These are phyloP conservation scores for Reticulitermes lucifugus DNA, from an alignment of 2,888 invertebrate genomes.

Conservation along the genomic window DNA sequence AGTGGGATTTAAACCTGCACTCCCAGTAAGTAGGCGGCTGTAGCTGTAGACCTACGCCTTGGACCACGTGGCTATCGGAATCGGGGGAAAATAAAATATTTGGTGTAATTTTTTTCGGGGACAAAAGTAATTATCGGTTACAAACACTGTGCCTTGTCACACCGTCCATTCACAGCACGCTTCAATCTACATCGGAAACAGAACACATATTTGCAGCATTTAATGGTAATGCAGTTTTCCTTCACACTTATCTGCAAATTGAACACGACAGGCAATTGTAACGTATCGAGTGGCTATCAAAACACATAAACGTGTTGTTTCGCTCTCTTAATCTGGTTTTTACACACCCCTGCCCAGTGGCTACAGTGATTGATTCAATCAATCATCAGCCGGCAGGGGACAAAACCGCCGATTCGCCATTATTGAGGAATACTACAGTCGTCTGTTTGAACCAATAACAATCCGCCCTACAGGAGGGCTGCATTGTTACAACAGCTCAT, in stretches of 20 bases:
- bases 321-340: conserved; percentile 12
- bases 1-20: too few species aligned
- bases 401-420: background rate
- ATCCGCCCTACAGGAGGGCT: background rate
- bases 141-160: too few species aligned
- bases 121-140: too few species aligned
- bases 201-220: background rate
- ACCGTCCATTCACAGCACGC: background rate
- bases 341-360: conserved; percentile 26
- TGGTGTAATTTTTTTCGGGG: too few species aligned
- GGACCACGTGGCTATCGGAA: too few species aligned
- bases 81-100: too few species aligned
- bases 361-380: conserved; percentile 27
- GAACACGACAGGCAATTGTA: conserved; percentile 3
- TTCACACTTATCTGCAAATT: background rate
- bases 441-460: conserved; percentile 27
- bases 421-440: background rate
- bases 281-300: background rate
- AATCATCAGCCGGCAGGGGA: background rate
- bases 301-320: background rate
- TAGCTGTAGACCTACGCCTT: too few species aligned
- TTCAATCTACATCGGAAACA: background rate
- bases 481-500: background rate
- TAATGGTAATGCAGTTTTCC: background rate
- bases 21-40: too few species aligned